Percentiles rank a stretch among this genome's conserved stretches.
Conservation (phyloP, 2,888 invertebrate genomes). For the Mythimna impura region DNA sequence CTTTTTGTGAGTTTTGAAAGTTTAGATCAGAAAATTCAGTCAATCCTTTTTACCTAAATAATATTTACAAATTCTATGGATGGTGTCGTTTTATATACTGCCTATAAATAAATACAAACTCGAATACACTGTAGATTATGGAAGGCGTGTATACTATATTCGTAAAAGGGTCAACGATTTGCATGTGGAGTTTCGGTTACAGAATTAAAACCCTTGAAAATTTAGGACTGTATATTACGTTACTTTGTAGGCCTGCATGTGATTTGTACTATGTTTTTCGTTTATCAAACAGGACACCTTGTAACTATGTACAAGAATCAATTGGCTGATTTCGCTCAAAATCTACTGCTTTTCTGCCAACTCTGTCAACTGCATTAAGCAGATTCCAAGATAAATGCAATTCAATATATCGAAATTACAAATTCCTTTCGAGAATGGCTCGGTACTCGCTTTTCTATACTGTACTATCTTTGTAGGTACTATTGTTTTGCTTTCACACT, state of each 20-base stretch:
- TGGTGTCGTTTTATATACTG: constrained; percentile 3
- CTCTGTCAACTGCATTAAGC: constrained; percentile 1
- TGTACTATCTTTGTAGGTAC: constrained; percentile 20
- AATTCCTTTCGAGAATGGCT: constrained; percentile 12
- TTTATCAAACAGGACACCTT: neutral
- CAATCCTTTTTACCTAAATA: constrained; percentile 34
- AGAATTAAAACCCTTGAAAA: constrained; percentile 3
- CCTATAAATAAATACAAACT: constrained; percentile 30
- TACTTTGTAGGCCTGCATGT: constrained; percentile 31
- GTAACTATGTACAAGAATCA: constrained; percentile 22
- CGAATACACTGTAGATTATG: constrained; percentile 8
- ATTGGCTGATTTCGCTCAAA: constrained; percentile 39
- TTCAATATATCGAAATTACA: constrained; percentile 49
- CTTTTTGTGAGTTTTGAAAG: constrained; percentile 41
- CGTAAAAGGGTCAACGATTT: constrained; percentile 22
- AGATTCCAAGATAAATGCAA: constrained; percentile 35
- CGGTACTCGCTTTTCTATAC: constrained; percentile 57
- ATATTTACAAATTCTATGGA: constrained; percentile 42
- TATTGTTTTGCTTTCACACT: constrained; percentile 22
- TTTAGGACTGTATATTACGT: neutral
- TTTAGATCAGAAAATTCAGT: too few species aligned
- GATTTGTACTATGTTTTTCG: constrained; percentile 2
- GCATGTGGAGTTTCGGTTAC: constrained; percentile 20
- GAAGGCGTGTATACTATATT: neutral
- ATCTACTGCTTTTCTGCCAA: constrained; percentile 12